These are phyloP conservation scores for Turdus rufiventris DNA, from an alignment of 2,113 vertebrate genomes.

Conservation along the genomic window DNA sequence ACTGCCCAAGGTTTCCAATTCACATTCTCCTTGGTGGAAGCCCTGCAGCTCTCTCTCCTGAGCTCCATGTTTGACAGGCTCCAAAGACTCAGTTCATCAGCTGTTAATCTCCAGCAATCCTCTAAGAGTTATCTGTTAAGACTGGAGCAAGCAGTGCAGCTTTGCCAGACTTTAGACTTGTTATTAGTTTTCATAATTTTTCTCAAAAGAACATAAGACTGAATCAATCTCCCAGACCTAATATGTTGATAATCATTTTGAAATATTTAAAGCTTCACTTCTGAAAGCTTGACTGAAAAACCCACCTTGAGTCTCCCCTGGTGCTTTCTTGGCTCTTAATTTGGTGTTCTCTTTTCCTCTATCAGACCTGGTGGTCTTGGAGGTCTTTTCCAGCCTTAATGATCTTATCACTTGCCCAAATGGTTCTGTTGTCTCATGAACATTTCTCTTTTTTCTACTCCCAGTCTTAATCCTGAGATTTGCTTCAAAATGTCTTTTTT, in stretches of 20 bases:
- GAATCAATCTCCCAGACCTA: conserved; percentile 57
- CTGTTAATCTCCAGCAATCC: conserved; percentile 56
- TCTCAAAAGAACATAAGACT: conserved; percentile 58
- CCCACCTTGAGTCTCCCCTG: neutral
- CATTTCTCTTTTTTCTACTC: neutral
- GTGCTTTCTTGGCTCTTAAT: neutral
- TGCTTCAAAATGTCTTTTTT: neutral
- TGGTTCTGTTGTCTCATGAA: neutral
- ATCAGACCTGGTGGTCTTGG: neutral
- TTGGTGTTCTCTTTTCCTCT: neutral
- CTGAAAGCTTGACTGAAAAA: conserved; percentile 1
- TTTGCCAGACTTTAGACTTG: conserved; percentile 39
- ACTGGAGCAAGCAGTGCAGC: conserved; percentile 34
- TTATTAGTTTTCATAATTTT: conserved; percentile 71
- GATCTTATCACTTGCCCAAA: neutral
- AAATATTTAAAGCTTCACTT: conserved; percentile 60
- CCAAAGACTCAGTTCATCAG: conserved; percentile 44
- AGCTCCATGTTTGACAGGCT: conserved; percentile 1
- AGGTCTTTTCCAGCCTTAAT: neutral
- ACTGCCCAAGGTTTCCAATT: neutral
- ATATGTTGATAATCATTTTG: conserved; percentile 49
- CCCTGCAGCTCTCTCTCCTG: neutral
- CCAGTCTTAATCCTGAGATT: neutral
- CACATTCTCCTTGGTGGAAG: neutral
- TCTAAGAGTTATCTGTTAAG: conserved; percentile 60